Conservation (phyloP, 64 coral and sea anemone species). For the Actinia equina region DNA sequence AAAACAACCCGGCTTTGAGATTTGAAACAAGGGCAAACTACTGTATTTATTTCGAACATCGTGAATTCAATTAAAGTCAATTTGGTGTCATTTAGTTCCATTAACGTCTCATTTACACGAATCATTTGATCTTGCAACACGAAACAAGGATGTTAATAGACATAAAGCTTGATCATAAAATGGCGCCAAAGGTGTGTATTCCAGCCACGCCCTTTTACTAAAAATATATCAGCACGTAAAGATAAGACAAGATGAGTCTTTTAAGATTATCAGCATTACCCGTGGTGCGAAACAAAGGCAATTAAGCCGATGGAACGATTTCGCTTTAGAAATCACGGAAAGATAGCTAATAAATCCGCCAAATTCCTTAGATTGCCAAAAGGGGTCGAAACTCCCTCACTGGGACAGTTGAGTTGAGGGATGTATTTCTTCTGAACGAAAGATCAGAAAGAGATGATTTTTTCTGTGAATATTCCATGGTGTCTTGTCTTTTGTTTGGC, state of each 20-base stretch:
- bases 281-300: neutral
- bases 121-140: neutral
- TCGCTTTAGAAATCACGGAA: constrained; percentile 12
- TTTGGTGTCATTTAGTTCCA: neutral
- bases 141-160: neutral
- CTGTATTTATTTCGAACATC: neutral
- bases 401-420: neutral
- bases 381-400: neutral
- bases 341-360: neutral
- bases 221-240: neutral
- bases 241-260: neutral
- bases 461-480: neutral
- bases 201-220: neutral
- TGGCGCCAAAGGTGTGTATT: neutral
- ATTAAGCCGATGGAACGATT: neutral
- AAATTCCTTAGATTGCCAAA: neutral
- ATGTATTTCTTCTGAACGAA: neutral
- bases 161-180: neutral
- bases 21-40: neutral
- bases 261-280: neutral
- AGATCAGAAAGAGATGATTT: neutral
- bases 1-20: neutral
- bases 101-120: neutral
- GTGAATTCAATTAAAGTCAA: neutral
- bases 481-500: constrained; percentile 4